A percentile compares a stretch with the other conserved stretches of the same genome.
Conservation (phyloP, 2,888 invertebrate genomes). For the Tachystola acroxantha region DNA sequence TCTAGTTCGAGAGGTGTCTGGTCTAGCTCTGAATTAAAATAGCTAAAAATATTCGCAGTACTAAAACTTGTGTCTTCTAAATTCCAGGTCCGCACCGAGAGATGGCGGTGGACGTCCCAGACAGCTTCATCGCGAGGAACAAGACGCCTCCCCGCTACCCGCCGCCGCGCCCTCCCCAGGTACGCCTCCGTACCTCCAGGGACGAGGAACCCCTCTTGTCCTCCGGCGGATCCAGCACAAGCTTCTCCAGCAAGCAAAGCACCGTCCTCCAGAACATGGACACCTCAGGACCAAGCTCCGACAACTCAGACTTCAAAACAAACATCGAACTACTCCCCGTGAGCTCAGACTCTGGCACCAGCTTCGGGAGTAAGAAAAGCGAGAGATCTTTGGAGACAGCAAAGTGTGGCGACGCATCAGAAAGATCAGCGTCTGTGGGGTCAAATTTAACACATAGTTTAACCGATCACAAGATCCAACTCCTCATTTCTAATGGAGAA, state of each 20-base stretch:
- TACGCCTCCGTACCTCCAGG: slow-evolving; percentile 65
- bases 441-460: slow-evolving; percentile 48
- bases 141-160: slow-evolving; percentile 95
- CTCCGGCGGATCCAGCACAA: slow-evolving; percentile 64
- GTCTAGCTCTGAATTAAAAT: too few species aligned
- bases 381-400: slow-evolving; percentile 64
- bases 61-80: slow-evolving; percentile 7
- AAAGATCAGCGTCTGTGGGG: slow-evolving; percentile 55
- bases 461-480: slow-evolving; percentile 67
- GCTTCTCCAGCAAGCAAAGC: slow-evolving; percentile 67
- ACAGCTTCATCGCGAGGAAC: slow-evolving; percentile 92
- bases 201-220: slow-evolving; percentile 73
- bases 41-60: too few species aligned
- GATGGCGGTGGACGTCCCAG: slow-evolving; percentile 99
- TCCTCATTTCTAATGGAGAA: slow-evolving; percentile 66
- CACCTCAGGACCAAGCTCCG: slow-evolving; percentile 57
- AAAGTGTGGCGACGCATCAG: slow-evolving; percentile 60
- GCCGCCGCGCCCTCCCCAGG: slow-evolving; percentile 86
- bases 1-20: too few species aligned
- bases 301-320: slow-evolving; percentile 63
- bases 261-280: slow-evolving; percentile 56
- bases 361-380: slow-evolving; percentile 66
- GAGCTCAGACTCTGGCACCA: slow-evolving; percentile 59
- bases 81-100: slow-evolving; percentile 93
- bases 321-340: slow-evolving; percentile 63